Evolutionary conservation across 2,888 invertebrate species (phyloP), one percentile per base, ranked within the genome.

Genomic region (Lamproptera curius): DNA sequence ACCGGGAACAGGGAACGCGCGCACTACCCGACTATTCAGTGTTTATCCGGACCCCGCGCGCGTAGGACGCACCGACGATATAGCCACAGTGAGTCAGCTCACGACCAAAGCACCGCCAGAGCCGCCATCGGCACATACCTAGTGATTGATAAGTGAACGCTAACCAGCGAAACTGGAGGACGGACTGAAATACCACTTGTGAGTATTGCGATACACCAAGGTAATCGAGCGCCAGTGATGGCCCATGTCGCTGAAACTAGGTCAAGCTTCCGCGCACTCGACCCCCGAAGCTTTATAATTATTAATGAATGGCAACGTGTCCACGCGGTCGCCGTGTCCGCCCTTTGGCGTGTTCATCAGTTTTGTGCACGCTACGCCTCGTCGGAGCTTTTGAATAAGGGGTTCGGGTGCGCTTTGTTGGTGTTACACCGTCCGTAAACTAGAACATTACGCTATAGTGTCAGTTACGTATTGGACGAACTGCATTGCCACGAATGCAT

Each of bases 1-100:
- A 76, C 67, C 74, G 79, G 84, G 85, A 84, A 79, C 69, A 82
- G 83, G 85, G 83, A 82, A 46, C 86, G 87, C 86, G 85, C 73
- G 73, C 74, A 76, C 73, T 73, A 31, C n/a, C 31, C 31, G 31
- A 9, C 28, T 28, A 28, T 73, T 76, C 79, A 83, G 83, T 84
- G 67, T 73, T 68, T 73, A 76, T 65, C 71, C 71, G 63, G 60
- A 68, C 65, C 70, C 63, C 64, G 76, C 52, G 60, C 65, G 54
- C 67, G 61, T 67, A 74, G 74, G 72, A 80, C 84, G 85, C 65
- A 66, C 59, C 60, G 60, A 58, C 59, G n/a, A n/a, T n/a, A n/a
- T n/a, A n/a, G n/a, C n/a, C n/a, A n/a, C n/a, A n/a, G n/a, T n/a
- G n/a, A n/a, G n/a, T 51, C 56, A 55, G 55, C 56, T 52, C 36